Evolutionary conservation across 2,113 vertebrate species (phyloP).

Genomic region (Polypterus senegalus): DNA sequence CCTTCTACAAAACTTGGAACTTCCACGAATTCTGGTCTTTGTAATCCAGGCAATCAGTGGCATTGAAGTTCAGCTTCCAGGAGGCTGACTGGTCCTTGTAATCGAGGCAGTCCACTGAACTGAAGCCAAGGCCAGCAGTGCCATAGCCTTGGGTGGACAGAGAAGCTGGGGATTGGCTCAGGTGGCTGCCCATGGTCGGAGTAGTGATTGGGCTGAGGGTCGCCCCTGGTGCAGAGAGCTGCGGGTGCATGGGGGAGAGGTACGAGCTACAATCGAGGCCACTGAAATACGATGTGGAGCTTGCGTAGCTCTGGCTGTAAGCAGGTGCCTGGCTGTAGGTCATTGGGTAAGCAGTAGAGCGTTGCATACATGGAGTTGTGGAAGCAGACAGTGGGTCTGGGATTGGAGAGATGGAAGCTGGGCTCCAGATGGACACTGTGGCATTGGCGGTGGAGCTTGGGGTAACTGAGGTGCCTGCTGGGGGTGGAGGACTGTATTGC

Average conservation of each 20-base stretch:
- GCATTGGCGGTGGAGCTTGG: constrained; percentile 58
- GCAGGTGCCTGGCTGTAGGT: constrained; percentile 62
- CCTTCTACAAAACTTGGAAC: constrained; percentile 69
- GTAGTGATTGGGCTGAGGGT: constrained; percentile 65
- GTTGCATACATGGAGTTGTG: constrained; percentile 54
- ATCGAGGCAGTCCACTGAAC: constrained; percentile 66
- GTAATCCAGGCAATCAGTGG: constrained; percentile 75
- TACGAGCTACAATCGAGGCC: constrained; percentile 73
- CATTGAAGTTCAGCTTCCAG: constrained; percentile 75
- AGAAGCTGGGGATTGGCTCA: constrained; percentile 61
- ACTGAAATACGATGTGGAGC: constrained; percentile 65
- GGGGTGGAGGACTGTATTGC: constrained; percentile 54
- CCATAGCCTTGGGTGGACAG: constrained; percentile 65
- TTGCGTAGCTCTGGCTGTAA: constrained; percentile 60
- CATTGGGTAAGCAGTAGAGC: constrained; percentile 56
- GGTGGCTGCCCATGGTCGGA: constrained; percentile 57
- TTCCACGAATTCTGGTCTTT: constrained; percentile 83
- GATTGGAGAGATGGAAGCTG: constrained; percentile 67
- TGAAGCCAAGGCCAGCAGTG: constrained; percentile 56
- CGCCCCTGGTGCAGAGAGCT: constrained; percentile 58
- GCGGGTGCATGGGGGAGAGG: constrained; percentile 74
- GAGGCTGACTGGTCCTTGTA: constrained; percentile 66
- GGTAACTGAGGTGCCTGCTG: constrained; percentile 46
- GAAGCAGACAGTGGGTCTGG: constrained; percentile 56
- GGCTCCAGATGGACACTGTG: constrained; percentile 73